These are phyloP conservation scores for Hylomyscus alleni DNA, from an alignment of 2,797 vertebrate genomes.

Conservation along the genomic window DNA sequence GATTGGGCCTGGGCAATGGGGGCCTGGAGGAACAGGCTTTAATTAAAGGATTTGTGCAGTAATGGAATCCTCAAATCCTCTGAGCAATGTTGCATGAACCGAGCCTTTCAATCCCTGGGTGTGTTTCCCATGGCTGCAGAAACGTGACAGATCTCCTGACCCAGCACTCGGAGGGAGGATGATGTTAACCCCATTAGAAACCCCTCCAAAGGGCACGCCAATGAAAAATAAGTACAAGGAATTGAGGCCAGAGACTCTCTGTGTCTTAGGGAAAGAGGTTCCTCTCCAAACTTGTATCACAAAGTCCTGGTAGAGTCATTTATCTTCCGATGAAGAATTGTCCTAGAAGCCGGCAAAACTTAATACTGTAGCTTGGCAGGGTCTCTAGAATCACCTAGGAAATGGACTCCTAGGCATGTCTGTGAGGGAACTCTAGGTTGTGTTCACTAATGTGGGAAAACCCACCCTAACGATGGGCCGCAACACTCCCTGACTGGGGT, in stretches of 20 bases:
- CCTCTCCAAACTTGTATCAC: neutral
- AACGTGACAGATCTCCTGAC: constrained; percentile 69
- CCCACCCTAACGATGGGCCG: neutral
- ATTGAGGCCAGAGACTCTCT: neutral
- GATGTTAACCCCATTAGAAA: constrained; percentile 70
- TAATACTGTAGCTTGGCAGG: neutral
- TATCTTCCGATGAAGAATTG: neutral
- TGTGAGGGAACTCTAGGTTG: neutral
- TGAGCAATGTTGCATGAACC: constrained; percentile 79
- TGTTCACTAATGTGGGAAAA: neutral
- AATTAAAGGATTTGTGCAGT: constrained; percentile 84
- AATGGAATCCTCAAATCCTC: constrained; percentile 85
- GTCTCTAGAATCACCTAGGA: neutral
- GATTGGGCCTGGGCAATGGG: constrained; percentile 65
- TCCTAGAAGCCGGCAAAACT: neutral
- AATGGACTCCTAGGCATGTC: neutral
- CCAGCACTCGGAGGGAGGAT: constrained; percentile 69
- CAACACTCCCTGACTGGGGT: neutral
- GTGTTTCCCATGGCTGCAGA: constrained; percentile 61
- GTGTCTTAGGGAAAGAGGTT: neutral
- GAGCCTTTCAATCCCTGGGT: constrained; percentile 76
- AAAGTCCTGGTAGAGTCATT: neutral
- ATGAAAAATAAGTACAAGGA: constrained; percentile 26
- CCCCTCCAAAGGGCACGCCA: constrained; percentile 11
- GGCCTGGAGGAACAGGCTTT: constrained; percentile 79